Base-by-base conservation (phyloP, 1,140 invertebrate genomes). In the Coboldia fuscipes region DNA sequence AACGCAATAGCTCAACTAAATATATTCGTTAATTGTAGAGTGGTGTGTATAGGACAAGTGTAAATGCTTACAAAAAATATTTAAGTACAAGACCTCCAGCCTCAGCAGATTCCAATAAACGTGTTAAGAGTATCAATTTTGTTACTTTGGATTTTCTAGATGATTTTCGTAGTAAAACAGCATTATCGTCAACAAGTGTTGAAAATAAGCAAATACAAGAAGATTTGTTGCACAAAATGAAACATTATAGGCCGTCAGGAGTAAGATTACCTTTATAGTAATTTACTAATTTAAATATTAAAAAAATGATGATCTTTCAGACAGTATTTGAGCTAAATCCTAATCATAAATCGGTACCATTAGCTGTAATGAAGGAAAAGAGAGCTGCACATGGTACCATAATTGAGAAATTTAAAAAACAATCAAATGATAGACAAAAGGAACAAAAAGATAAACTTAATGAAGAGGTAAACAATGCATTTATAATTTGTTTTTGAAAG, bases 321-420 rank as follows among this genome's bases (percentile, higher is more conserved):
- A 97, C 89, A 8, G 80, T 97, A 45, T 90, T 97, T 60, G 92
- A 97, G 61, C 65, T 96, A 18, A 79, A 81, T 36, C 65, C 69
- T 5, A 83, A 78, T 36, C 70, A 74, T 35, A 83, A 84, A 39
- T 81, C 76, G 0, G 57, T 63, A 2, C 70, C 72, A 46, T 73
- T 73, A 42, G 42, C 67, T 33, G 63, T 71, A 0, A 80, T 80
- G 77, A 76, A 79, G 54, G 55, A 62, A 10, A 80, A 78, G 52
- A 62, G 75, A 32, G 43, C 61, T 38, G 58, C 69, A 48, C 61
- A 80, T 52, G 63, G 70, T 44, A 49, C 68, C n/a, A 62, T 56
- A 29, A 71, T 75, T 28, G 46, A 61, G 51, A 53, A 44, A 56
- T 54, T 45, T 42, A 44, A 52, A 33, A 42, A 46, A 18, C 51